Evolutionary conservation across 2,888 invertebrate genomes (phyloP).

Genomic region (Eledona agricola): DNA sequence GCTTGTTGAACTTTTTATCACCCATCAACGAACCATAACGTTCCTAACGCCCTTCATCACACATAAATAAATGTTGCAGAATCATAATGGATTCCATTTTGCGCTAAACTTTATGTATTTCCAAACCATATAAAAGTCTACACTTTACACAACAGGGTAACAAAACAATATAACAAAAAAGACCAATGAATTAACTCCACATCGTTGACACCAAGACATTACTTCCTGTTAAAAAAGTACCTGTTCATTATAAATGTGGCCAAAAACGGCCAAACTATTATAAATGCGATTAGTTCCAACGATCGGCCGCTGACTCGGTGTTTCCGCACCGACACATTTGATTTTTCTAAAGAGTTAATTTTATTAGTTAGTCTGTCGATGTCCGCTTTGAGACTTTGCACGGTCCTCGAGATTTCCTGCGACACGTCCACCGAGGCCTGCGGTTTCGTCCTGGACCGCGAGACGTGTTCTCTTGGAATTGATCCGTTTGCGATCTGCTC

Average conservation of each 20-base stretch:
- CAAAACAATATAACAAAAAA: conserved; percentile 38
- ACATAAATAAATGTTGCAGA: too few relatives aligned
- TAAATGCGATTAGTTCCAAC: conserved; percentile 66
- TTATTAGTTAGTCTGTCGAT: conserved; percentile 63
- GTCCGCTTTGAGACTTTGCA: conserved; percentile 64
- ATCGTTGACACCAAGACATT: conserved; percentile 21
- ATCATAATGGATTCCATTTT: not conserved
- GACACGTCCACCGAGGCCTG: conserved; percentile 60
- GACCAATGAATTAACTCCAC: conserved; percentile 25
- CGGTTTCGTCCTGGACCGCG: conserved; percentile 48
- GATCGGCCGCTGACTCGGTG: conserved; percentile 50
- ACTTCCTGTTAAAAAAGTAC: conserved; percentile 48
- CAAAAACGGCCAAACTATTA: conserved; percentile 75
- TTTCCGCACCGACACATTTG: conserved; percentile 37
- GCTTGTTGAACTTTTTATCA: too few relatives aligned
- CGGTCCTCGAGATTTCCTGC: conserved; percentile 63
- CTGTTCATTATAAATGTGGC: conserved; percentile 61
- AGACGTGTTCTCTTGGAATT: conserved; percentile 47
- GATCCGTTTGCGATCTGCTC: conserved; percentile 17
- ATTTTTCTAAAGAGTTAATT: conserved; percentile 60
- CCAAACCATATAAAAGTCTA: conserved; percentile 54
- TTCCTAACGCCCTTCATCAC: too few relatives aligned
- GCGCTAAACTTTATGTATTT: conserved; percentile 38
- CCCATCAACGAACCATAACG: too few relatives aligned
- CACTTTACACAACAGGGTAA: conserved; percentile 49